A percentile compares a stretch with the other conserved stretches of the same genome.
phyloP scores from a whole-genome alignment of 1,140 invertebrate genomes.

The Orchestia grillus region DNA sequence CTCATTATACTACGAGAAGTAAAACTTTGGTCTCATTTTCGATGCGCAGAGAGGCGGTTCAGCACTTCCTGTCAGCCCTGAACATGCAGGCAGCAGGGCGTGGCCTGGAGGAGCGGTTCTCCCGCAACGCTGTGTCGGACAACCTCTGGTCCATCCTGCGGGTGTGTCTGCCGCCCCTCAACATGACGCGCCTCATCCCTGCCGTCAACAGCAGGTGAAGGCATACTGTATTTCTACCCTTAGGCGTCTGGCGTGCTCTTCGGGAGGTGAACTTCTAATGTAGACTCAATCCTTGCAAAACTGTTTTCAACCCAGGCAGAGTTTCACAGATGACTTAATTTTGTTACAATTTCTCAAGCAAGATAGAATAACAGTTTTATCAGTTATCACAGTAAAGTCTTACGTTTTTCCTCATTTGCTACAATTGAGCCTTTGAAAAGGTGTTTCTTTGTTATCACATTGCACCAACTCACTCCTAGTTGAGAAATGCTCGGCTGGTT shows the following conservation, averaged over 20 bases:
- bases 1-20: neutral
- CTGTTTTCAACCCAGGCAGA: too few species aligned
- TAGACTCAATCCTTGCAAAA: too few species aligned
- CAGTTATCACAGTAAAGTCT: too few species aligned
- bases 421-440: neutral
- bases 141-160: slow-evolving; percentile 95
- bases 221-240: too few species aligned
- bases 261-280: too few species aligned
- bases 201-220: slow-evolving; percentile 80
- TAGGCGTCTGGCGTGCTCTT: too few species aligned
- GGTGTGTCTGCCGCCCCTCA: slow-evolving; percentile 89
- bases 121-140: slow-evolving; percentile 80
- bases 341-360: too few species aligned
- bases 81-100: slow-evolving; percentile 90
- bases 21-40: neutral
- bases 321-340: too few species aligned
- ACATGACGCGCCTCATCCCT: slow-evolving; percentile 83
- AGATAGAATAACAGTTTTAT: too few species aligned
- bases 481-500: neutral
- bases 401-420: too few species aligned
- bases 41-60: slow-evolving; percentile 85
- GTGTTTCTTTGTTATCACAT: neutral
- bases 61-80: slow-evolving; percentile 93
- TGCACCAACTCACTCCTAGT: too few species aligned
- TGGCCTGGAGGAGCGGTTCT: slow-evolving; percentile 73